Evolutionary conservation across 1,140 invertebrate species (phyloP), one percentile per base, ranked within the genome.

Genomic region (Carposina sasakii): DNA sequence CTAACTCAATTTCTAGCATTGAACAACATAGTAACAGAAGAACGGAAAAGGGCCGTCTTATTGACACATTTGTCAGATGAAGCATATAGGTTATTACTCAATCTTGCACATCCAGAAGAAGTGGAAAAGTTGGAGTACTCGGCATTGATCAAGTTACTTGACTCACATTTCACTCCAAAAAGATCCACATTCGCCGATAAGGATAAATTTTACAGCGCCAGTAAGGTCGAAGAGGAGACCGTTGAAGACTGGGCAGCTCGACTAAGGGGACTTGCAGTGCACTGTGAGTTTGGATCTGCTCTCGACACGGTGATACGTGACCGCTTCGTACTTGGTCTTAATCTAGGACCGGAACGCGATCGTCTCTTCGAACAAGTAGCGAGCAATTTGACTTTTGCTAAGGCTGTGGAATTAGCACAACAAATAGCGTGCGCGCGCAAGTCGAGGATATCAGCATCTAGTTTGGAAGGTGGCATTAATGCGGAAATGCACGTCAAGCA

Each of bases 1-100:
- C n/a, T n/a, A n/a, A n/a, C n/a, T n/a, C n/a, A n/a, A n/a, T n/a
- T n/a, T n/a, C n/a, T n/a, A n/a, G n/a, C n/a, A n/a, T n/a, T n/a
- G n/a, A n/a, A n/a, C n/a, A n/a, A n/a, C n/a, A n/a, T n/a, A n/a
- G n/a, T n/a, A n/a, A n/a, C n/a, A n/a, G n/a, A n/a, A n/a, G 41
- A 43, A 19, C 13, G 41, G 23, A 28, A 12, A 12, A 17, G 30
- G 10, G 43, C 43, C 21, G 31, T 45, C 12, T 23, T 45, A 30
- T n/a, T 33, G 10, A 45, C 30, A 22, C 20, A 17, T 22, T 15
- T 45, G 17, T 15, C 9, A 13, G 43, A 45, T 13, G 13, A 10
- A 12, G 31, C 43, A 31, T 45, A 34, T 45, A 45, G 24, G 15
- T 24, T 45, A 20, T 28, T 45, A 23, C 43, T 28, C 31, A 31